Conservation (phyloP, 2,797 vertebrate genomes). For the Megaceryle alcyon region DNA sequence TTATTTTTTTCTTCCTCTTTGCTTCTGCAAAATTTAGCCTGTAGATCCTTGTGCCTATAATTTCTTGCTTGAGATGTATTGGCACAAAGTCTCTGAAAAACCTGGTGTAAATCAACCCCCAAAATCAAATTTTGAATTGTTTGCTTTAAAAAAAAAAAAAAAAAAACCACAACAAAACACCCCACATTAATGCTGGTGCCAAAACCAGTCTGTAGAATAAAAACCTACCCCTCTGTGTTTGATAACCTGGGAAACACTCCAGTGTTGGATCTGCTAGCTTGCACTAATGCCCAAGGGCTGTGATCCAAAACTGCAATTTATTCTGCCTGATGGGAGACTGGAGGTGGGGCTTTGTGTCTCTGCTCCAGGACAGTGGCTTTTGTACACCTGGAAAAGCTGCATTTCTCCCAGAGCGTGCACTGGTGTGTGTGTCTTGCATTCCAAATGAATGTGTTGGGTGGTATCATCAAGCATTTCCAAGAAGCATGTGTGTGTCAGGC, state of each 20-base stretch:
- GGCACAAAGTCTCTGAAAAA: neutral
- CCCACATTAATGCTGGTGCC: neutral
- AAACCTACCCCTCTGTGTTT: neutral
- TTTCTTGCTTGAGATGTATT: neutral
- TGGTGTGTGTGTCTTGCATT: neutral
- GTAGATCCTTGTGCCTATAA: neutral
- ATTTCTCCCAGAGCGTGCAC: neutral
- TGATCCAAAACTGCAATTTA: neutral
- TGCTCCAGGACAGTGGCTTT: neutral
- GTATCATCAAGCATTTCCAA: neutral
- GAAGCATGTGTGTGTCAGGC: neutral
- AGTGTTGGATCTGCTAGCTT: neutral
- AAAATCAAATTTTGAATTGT: neutral
- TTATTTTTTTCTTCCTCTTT: neutral
- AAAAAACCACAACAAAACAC: neutral
- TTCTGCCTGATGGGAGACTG: neutral
- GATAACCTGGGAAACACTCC: neutral
- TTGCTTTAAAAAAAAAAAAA: neutral
- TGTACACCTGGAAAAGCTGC: neutral
- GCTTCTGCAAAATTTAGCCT: neutral
- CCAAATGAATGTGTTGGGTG: neutral
- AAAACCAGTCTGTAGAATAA: neutral
- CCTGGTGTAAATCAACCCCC: neutral
- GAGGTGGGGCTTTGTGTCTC: neutral
- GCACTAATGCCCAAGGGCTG: neutral